Evolutionary conservation across 2,797 vertebrate genomes (phyloP), one percentile per base, ranked within the genome.

Genomic region (Urophycis tenuis): DNA sequence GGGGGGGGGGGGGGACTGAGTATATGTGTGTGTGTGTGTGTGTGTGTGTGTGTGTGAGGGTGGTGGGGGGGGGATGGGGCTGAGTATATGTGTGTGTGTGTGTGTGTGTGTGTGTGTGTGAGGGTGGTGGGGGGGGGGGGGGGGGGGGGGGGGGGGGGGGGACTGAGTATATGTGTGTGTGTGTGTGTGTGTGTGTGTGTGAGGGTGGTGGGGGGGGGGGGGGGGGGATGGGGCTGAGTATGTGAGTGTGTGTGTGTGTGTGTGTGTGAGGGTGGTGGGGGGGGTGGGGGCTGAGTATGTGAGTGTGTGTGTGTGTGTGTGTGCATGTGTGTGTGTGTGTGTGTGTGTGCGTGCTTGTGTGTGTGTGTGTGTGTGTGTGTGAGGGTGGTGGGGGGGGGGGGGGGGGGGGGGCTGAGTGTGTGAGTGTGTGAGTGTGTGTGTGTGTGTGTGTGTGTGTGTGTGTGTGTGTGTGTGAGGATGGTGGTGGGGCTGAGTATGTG

Each of bases 371-470:
- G 35, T 36, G 35, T 36, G n/a, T n/a, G 30, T 15, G 4, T 14
- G 69, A 14, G 12, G 69, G 5, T 0, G 1, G 64, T 1, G 29
- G 49, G 49, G 49, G 41, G 12, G 60, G 35, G 10, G 35, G 4
- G 35, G 35, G 4, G 35, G 35, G 35, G 35, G 4, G 35, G 80
- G 80, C 60, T 64, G 60, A 64, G 60, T 64, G 60, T 29, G n/a
- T 64, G 49, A 19, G 17, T 49, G 5, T 75, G 72, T 3, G n/a
- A n/a, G n/a, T 35, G 34, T 35, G 34, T 35, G 34, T 35, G 34
- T 35, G 3, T 35, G 34, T 35, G 34, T 35, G 34, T 35, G 15
- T 5, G 41, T 5, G 41, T 49, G 49, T 22, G 49, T 22, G 45
- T 49, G 15, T 22, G 45, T 49, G 17, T 49, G 45, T 49, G 17